Evolutionary conservation across 2,113 vertebrate species (phyloP), one percentile per base, ranked within the genome.

Genomic region (Bubo bubo): DNA sequence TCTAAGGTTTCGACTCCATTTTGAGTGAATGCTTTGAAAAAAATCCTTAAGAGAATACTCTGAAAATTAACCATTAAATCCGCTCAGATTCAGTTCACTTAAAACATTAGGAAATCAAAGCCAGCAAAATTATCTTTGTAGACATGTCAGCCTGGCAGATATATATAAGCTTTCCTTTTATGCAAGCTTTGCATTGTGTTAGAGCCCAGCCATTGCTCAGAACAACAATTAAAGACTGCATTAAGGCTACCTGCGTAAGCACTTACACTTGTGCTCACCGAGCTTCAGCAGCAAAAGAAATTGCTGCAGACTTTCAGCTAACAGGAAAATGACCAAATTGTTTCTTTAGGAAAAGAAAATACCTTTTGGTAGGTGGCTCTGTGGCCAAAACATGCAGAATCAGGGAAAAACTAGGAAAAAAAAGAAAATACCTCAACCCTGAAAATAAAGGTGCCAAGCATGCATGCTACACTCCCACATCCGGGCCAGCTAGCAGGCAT

Each of bases 41-140:
- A 59, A 73, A 13, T 21, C 26, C 11, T 68, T 50, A 87, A 59
- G 37, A 49, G 35, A 87, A 85, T 30, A 41, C 19, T 79, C 66
- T 68, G 66, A 82, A 95, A 93, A 79, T 66, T 62, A 91, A 90
- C 49, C 22, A 58, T 84, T 88, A 91, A 70, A 91, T 60, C 34
- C 0, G 0, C 77, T 50, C 30, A 20, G 58, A 84, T 79, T 74
- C 49, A 62, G 27, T 67, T 86, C 86, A 60, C 87, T 72, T 71
- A 77, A 85, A 95, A 90, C 7, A 83, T 49, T 53, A 86, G 24
- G 66, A 82, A 95, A 63, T 47, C 37, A 80, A 86, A 96, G 59
- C 45, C 50, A 74, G 60, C 10, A 80, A 90, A 86, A 49, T 30
- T 0, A 66, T 66, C 37, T 81, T 56, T 62, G 26, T 41, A 60